These are phyloP conservation scores for cat (Felis catus) DNA, from an alignment of 2,113 vertebrate genomes.

Conservation along the genomic window DNA sequence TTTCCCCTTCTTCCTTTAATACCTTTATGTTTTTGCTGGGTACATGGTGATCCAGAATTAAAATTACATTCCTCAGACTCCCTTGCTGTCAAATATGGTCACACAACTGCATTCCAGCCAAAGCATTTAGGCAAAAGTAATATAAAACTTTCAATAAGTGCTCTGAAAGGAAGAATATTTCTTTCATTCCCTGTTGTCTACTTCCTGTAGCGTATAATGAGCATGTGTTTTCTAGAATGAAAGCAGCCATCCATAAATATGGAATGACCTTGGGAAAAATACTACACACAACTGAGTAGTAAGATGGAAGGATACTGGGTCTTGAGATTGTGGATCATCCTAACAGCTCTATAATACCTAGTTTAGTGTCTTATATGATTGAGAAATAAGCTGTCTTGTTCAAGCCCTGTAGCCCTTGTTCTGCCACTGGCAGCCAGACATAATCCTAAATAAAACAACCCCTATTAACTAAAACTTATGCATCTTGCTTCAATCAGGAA, in stretches of 20 bases:
- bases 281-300: background rate
- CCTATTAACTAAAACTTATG: conserved; percentile 24
- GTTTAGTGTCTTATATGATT: background rate
- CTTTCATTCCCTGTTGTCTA: background rate
- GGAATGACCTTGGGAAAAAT: conserved; percentile 2
- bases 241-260: background rate
- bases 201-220: background rate
- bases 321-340: background rate
- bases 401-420: background rate
- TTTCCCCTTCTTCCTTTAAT: background rate
- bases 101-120: background rate
- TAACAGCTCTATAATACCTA: background rate
- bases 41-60: background rate
- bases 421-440: background rate
- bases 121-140: background rate
- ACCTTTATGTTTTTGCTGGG: background rate
- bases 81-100: background rate
- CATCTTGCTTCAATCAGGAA: conserved; percentile 45
- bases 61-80: background rate
- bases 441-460: conserved; percentile 36
- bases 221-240: background rate
- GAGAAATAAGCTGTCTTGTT: background rate
- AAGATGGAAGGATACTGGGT: background rate
- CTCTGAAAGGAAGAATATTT: background rate
- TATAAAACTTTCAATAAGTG: background rate